These are phyloP conservation scores for Hemitrygon akajei DNA, from an alignment of 2,797 vertebrate species.

Conservation along the genomic window DNA sequence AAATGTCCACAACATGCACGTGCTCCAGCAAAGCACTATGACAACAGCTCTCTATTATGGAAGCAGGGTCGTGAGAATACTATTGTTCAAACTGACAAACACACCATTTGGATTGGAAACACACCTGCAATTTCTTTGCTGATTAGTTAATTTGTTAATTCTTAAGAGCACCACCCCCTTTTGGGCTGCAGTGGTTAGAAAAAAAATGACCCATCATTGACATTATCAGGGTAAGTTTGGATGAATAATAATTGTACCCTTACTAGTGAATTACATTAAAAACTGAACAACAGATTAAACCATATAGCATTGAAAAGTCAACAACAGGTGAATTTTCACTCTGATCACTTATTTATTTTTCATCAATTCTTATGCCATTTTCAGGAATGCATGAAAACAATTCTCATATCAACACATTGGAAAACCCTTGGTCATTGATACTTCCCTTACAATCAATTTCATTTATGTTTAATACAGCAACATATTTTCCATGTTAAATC, in stretches of 20 bases:
- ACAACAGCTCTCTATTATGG: not conserved
- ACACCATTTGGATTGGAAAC: no score
- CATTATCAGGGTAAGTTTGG: not conserved
- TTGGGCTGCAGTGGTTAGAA: no score
- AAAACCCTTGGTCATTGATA: conserved; percentile 62
- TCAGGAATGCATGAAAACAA: conserved; percentile 90
- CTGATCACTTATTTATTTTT: conserved; percentile 62
- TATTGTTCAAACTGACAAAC: not conserved
- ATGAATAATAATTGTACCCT: not conserved
- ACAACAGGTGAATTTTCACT: conserved; percentile 42
- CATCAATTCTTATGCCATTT: conserved; percentile 82
- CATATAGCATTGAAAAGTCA: not conserved
- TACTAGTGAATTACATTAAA: not conserved
- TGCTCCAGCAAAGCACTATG: not conserved
- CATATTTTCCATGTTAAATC: conserved; percentile 58
- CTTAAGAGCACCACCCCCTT: not conserved
- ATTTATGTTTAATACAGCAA: conserved; percentile 61
- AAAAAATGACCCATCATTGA: not conserved
- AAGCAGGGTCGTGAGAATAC: not conserved
- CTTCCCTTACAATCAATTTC: conserved; percentile 56
- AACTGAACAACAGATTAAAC: not conserved
- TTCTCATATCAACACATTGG: conserved; percentile 90
- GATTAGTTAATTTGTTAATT: not conserved
- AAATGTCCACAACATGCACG: not conserved
- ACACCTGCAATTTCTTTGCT: not conserved